These are phyloP conservation scores for Sorex fumeus DNA, from an alignment of 2,113 vertebrate species.

Conservation along the genomic window DNA sequence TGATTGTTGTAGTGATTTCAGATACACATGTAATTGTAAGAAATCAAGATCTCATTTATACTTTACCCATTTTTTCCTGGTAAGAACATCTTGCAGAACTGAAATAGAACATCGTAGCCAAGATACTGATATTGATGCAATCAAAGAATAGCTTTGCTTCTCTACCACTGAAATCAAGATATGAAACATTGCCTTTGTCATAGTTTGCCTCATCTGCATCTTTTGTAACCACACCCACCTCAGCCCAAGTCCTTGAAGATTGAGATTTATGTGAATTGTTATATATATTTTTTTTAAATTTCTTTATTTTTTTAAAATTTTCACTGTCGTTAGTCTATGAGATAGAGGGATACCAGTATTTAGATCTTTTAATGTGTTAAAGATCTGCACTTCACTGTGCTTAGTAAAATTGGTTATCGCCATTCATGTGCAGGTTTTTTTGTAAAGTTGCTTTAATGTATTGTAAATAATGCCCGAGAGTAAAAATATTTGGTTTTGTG, in stretches of 20 bases:
- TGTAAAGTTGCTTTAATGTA: slow-evolving; percentile 1
- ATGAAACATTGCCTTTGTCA: not conserved
- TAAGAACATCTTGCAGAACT: slow-evolving; percentile 2
- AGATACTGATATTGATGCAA: not conserved
- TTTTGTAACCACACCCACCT: not conserved
- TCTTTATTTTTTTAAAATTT: too few relatives aligned
- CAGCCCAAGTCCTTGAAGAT: not conserved
- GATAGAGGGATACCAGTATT: not conserved
- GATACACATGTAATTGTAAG: not conserved
- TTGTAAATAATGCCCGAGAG: slow-evolving; percentile 9
- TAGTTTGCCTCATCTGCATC: not conserved
- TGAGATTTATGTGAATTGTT: not conserved
- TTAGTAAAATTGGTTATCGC: not conserved
- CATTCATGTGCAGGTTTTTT: not conserved
- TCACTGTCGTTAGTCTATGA: not conserved
- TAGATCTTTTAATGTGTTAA: not conserved
- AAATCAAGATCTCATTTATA: not conserved
- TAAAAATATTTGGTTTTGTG: not conserved
- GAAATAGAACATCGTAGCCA: slow-evolving; percentile 21
- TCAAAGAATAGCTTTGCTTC: not conserved
- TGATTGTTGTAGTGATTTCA: slow-evolving; percentile 24
- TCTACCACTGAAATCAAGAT: not conserved
- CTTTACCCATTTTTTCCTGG: not conserved
- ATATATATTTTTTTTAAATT: too few relatives aligned
- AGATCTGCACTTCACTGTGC: too few relatives aligned